These are phyloP conservation scores for Tragelaphus scriptus DNA, from an alignment of 2,113 vertebrate genomes.

Conservation along the genomic window DNA sequence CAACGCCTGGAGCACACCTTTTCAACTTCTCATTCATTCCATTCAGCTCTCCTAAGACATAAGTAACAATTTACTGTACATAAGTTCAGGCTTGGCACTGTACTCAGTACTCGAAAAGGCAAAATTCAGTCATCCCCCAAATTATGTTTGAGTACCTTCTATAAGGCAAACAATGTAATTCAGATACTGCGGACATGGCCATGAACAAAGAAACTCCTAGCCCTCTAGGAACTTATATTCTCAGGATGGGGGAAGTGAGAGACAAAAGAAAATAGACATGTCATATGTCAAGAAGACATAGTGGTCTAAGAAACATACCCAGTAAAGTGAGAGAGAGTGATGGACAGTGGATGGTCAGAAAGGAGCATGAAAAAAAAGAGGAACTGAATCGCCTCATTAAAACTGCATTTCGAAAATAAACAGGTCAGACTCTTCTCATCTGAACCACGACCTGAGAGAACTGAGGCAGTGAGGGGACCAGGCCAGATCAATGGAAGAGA, in stretches of 20 bases:
- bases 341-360: background rate
- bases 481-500: background rate
- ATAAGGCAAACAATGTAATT: background rate
- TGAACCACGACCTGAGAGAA: background rate
- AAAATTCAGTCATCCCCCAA: background rate
- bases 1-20: rapidly evolving
- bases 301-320: background rate
- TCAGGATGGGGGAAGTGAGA: background rate
- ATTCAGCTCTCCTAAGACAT: background rate
- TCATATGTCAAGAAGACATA: background rate
- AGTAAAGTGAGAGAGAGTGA: background rate
- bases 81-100: background rate
- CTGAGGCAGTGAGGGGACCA: background rate
- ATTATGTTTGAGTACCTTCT: background rate
- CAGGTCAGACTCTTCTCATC: background rate
- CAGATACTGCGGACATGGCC: background rate
- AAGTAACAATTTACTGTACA: background rate
- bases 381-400: background rate
- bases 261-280: background rate
- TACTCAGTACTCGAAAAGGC: background rate
- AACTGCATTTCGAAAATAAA: background rate
- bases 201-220: background rate
- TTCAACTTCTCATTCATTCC: background rate
- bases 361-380: background rate
- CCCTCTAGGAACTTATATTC: background rate